Base-by-base conservation (phyloP, 2,888 invertebrate species). In the Anarsia innoxiella region DNA sequence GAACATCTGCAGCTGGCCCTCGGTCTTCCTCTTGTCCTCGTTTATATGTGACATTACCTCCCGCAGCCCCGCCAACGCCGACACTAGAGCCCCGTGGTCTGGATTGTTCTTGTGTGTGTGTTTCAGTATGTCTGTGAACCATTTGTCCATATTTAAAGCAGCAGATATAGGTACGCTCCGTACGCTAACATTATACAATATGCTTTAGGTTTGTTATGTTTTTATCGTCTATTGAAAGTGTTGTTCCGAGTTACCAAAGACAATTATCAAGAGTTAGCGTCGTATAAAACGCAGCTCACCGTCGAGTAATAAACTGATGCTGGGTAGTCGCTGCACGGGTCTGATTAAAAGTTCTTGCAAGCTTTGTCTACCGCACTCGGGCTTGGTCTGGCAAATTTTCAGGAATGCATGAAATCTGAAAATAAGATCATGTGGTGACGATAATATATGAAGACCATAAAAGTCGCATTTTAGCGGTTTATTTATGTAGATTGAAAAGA, bases 31-130 rank as follows among this genome's bases (percentile, higher is more conserved):
- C 76, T 97, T 98, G 79, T 97, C 97, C 85, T 99, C 98, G 79
- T 99, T 99, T 55, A 99, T 97, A 70, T 96, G 94, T 56, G 93
- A 93, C 92, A 96, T 95, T 27, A 97, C 96, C 86, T 96, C 94
- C 66, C 95, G 93, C 59, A 98, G 90, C 47, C 93, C 92, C 57
- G 91, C 93, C 53, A 97, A 86, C 37, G 97, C 96, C 67, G 93
- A 88, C 66, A 93, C 94, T 57, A 98, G 84, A 51, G 93, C 91
- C 40, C 86, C 80, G 78, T 94, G 90, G 85, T 98, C 98, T n/a
- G 93, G 89, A 86, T 96, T 96, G 60, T 86, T 90, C 73, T 93
- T 93, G 58, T 89, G 88, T 25, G 99, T 98, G 73, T 96, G 93
- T 74, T 98, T 98, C 61, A 95, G 84, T 61, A 99, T 93, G 85